Evolutionary conservation across 2,113 vertebrate species (phyloP).

Genomic region (Hipposideros armiger): DNA sequence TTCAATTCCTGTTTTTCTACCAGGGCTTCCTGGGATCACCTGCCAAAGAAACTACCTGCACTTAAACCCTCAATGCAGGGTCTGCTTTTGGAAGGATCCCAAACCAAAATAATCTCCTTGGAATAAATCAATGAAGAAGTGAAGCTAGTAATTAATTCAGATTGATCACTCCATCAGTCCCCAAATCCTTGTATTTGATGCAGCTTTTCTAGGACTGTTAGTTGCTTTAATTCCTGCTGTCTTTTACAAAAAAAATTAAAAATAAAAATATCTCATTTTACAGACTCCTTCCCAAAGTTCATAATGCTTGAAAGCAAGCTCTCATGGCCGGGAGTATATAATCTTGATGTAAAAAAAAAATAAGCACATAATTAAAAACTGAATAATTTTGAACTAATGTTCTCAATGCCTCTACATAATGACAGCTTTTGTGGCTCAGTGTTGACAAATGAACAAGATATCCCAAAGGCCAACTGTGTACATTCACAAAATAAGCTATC

Average conservation of each 20-base stretch:
- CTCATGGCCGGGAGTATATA: background rate
- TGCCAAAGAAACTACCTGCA: slow-evolving; percentile 30
- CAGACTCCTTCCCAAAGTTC: slow-evolving; percentile 7
- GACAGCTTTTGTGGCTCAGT: slow-evolving; percentile 61
- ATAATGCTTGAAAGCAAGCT: slow-evolving; percentile 30
- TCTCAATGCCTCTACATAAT: slow-evolving; percentile 69
- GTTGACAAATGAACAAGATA: slow-evolving; percentile 81
- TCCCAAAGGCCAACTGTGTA: slow-evolving; percentile 68
- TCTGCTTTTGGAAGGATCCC: slow-evolving; percentile 13
- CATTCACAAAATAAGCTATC: slow-evolving; percentile 80
- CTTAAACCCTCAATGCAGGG: background rate
- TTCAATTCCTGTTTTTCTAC: slow-evolving; percentile 6
- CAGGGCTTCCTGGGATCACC: background rate
- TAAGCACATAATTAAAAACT: slow-evolving; percentile 58
- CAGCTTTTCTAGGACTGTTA: slow-evolving; percentile 1
- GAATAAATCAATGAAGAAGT: slow-evolving; percentile 57
- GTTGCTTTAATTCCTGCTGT: slow-evolving; percentile 15
- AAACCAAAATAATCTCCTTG: background rate
- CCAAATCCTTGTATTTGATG: slow-evolving; percentile 43
- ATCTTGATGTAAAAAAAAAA: slow-evolving; percentile 54
- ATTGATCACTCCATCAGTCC: slow-evolving; percentile 12
- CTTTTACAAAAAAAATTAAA: slow-evolving; percentile 10
- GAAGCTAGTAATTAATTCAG: slow-evolving; percentile 33
- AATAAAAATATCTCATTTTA: slow-evolving; percentile 9
- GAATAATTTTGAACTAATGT: slow-evolving; percentile 77